Percentiles rank a stretch among this genome's conserved stretches.
Evolutionary conservation across 2,888 invertebrate species (phyloP).

Genomic region (Zhengitettix transpicula): DNA sequence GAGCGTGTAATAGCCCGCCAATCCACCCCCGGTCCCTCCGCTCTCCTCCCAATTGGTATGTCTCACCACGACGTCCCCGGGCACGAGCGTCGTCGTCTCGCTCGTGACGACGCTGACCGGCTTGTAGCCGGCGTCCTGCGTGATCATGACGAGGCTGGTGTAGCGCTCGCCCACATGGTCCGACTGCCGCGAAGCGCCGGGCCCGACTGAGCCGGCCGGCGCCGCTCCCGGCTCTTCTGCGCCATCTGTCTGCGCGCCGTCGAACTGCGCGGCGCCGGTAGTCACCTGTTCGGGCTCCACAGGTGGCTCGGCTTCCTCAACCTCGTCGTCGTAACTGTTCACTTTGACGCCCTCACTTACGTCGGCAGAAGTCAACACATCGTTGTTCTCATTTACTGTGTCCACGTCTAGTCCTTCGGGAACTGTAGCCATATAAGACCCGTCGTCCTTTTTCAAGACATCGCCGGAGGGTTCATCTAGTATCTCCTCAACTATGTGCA

Average conservation of each 20-base stretch:
- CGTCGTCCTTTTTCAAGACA: too few relatives aligned
- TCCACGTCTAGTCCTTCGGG: not conserved
- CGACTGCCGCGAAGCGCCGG: not conserved
- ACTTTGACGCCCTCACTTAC: not conserved
- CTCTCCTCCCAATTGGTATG: slow-evolving; percentile 42
- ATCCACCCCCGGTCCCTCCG: slow-evolving; percentile 22
- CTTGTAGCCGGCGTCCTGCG: slow-evolving; percentile 40
- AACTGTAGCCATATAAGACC: too few relatives aligned
- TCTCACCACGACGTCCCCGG: slow-evolving; percentile 24
- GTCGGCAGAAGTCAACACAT: not conserved
- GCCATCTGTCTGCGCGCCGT: not conserved
- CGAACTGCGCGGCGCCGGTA: not conserved
- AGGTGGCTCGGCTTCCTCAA: not conserved
- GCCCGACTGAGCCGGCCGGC: too few relatives aligned
- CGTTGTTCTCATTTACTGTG: not conserved
- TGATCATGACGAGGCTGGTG: slow-evolving; percentile 81
- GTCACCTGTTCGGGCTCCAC: not conserved
- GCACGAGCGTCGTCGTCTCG: slow-evolving; percentile 56
- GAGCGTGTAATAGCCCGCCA: slow-evolving; percentile 28
- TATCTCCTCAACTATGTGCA: slow-evolving; percentile 1
- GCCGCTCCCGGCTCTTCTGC: not conserved
- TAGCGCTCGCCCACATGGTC: slow-evolving; percentile 33
- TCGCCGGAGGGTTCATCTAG: slow-evolving; percentile 20
- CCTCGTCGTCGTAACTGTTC: slow-evolving; percentile 11
- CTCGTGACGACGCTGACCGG: slow-evolving; percentile 57